Base-by-base conservation (phyloP, 2,113 vertebrate genomes). In the Aphyosemion australe region DNA sequence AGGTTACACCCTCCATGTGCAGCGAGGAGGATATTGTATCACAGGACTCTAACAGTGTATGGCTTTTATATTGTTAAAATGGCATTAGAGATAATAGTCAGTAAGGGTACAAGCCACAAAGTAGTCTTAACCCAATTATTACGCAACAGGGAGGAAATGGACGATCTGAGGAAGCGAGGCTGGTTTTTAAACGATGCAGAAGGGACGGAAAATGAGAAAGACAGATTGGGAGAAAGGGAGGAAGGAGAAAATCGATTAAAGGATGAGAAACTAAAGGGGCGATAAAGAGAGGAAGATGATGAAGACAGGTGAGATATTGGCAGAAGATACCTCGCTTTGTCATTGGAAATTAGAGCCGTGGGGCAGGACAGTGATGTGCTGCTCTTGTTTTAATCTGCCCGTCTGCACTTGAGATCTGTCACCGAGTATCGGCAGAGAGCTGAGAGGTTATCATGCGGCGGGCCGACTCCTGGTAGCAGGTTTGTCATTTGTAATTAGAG, bases 401-500 rank as follows among this genome's bases (percentile, higher is more conserved):
- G 78, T 80, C 74, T 72, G 47, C 34, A 1, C 56, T 7, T 63
- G 26, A 41, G 53, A 73, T 79, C 60, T 76, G 68, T 81, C 78
- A 75, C 64, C 43, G 78, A 57, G 71, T 80, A 82, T 84, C 54
- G 78, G 78, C 82, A 78, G 64, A 39, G 72, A 69, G 78, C 82
- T 80, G 84, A 83, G 82, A 73, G 82, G 83, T 88, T 78, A 88
- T 87, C 86, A 78, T 74, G 82, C 86, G 76, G 81, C 83, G 78
- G 84, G 76, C 83, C 26, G 78, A 83, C 83, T 81, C 84, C 47
- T 63, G 74, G 79, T 78, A 71, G 79, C 82, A 73, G 80, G 76
- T 90, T 88, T 87, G 90, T 91, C 87, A 82, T 84, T 90, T 86
- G 82, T 89, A 89, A 91, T 90, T 89, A 91, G 83, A 83, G 66